Base-by-base conservation (phyloP, 2,797 vertebrate species). In the Gymnoscopelus braueri region DNA sequence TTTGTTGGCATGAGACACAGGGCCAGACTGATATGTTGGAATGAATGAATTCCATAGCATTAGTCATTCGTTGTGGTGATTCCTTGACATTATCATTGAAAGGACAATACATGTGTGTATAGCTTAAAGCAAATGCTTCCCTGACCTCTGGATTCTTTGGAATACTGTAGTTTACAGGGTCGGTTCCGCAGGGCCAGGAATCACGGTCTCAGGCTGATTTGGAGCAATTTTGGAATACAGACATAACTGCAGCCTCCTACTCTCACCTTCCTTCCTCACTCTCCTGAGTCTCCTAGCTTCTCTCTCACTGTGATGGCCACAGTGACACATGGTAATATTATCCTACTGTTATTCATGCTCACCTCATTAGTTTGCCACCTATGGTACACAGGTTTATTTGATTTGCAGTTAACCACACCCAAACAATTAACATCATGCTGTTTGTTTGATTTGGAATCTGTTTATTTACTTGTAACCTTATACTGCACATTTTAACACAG, bases 21-120 rank as follows among this genome's bases (percentile, higher is more conserved):
- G 63, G 60, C 57, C 7, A 19, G 67, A 59, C 63, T 58, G 65
- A 74, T 64, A 60, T 26, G 65, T 53, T 69, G 68, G 67, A 79
- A 73, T 67, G 65, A 79, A 73, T 63, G 24, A 71, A 74, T 84
- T 82, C 72, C 67, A 75, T 9, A 0, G 58, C 50, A 64, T 78
- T 63, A 68, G 75, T 70, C 71, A 75, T 68, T 75, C 12, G 54
- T 69, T 13, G 0, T 2, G 4, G 74, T 35, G 67, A 75, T 64
- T 77, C 64, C 35, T 68, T 54, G 35, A 72, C 64, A 12, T n/a
- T n/a, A 2, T 52, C 26, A 67, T 75, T 77, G 65, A 54, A 15
- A 62, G 29, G 65, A 23, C 56, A 74, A 65, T 53, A 79, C 47
- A 53, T 65, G 56, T 32, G 5, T 32, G 12, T 67, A 44, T 7